Evolutionary conservation across 2,797 vertebrate genomes (phyloP).

Genomic region (Sebastes melanostomus): DNA sequence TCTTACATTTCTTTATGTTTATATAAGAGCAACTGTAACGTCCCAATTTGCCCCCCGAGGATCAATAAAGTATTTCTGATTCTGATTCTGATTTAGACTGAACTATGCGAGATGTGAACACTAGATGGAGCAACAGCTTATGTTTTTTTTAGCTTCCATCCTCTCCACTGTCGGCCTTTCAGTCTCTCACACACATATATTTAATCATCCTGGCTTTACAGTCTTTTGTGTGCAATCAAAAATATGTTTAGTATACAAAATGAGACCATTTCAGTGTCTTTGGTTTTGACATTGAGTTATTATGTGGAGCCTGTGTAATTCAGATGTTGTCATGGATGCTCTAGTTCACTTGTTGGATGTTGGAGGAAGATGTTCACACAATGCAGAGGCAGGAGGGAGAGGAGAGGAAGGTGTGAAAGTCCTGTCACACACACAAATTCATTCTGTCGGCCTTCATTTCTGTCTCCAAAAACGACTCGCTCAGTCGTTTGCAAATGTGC

Average conservation of each 20-base stretch:
- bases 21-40: no score
- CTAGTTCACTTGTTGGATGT: not conserved
- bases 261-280: not conserved
- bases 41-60: accelerated
- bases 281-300: not conserved
- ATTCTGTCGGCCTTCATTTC: slow-evolving; percentile 3
- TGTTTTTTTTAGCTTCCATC: not conserved
- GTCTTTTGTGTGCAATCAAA: not conserved
- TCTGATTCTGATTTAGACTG: not conserved
- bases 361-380: not conserved
- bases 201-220: not conserved
- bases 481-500: not conserved
- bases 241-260: not conserved
- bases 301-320: not conserved
- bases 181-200: not conserved
- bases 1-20: no score
- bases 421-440: not conserved
- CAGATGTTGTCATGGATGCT: not conserved
- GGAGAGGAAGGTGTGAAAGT: not conserved
- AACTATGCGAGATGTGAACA: not conserved
- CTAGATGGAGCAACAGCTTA: slow-evolving; percentile 56
- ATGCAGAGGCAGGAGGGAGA: not conserved
- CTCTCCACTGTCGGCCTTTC: not conserved
- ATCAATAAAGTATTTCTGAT: no score
- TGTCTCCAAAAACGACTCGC: not conserved